Evolutionary conservation across 1,140 invertebrate genomes (phyloP), one percentile per base, ranked within the genome.

Genomic region (Bombyx mori): DNA sequence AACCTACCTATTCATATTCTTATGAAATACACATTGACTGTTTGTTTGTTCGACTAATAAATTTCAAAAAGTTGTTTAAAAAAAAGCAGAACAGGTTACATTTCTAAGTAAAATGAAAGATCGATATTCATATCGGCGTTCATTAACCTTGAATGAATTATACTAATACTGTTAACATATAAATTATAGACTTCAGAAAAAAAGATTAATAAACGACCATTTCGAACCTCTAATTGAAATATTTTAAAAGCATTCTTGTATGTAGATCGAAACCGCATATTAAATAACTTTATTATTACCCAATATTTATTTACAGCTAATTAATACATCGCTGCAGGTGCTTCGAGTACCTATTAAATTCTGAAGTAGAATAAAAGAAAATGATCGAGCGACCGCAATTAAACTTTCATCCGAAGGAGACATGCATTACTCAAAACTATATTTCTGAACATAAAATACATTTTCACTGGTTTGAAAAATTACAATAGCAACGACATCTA

Each of bases 111-210:
- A 79, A 85, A 79, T 78, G 74, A 82, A 77, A 82, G 75, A 81
- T 82, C 68, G 70, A 63, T 79, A 76, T 77, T 68, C 65, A 70
- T 82, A 79, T 70, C 67, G 54, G 65, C 75, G 71, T 76, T 74
- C 79, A 76, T 79, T 83, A 76, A 68, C 82, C 73, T 79, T 79
- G 72, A 77, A 75, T 79, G 71, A 75, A 79, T 75, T 82, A 84
- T 79, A 82, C 74, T 81, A 76, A 83, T 78, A 70, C 57, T 55
- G 44, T 69, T 69, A 60, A 77, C 68, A 66, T 72, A 75, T 77
- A 73, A 73, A 74, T 79, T 78, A 75, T 74, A 64, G 58, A 68
- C 69, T 77, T 79, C 78, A 69, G 69, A 70, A 72, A 70, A 71
- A 62, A 78, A 68, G 69, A 79, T 79, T 80, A 82, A 80, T 77